Evolutionary conservation across 2,113 vertebrate species (phyloP).

Genomic region (Crotalus helleri): DNA sequence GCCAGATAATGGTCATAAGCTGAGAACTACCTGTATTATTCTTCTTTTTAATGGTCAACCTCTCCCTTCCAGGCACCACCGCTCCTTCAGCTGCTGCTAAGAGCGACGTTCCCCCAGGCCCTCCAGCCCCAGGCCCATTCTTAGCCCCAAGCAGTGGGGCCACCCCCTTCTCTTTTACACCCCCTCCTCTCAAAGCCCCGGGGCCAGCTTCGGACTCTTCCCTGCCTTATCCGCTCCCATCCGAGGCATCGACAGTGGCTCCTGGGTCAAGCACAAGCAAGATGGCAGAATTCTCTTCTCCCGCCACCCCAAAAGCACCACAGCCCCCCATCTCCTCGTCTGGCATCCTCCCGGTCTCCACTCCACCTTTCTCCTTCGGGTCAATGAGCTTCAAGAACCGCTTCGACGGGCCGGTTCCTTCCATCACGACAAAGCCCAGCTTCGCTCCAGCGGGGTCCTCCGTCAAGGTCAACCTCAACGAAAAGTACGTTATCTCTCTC

Average conservation of each 20-base stretch:
- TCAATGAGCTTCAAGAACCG: conserved; percentile 68
- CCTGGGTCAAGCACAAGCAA: conserved; percentile 38
- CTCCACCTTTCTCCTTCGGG: conserved; percentile 62
- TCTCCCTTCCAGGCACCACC: conserved; percentile 52
- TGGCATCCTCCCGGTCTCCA: conserved; percentile 31
- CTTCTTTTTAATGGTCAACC: background rate
- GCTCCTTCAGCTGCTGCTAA: conserved; percentile 61
- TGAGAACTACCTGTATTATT: no score
- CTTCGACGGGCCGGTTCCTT: conserved; percentile 51
- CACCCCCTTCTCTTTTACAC: conserved; percentile 52
- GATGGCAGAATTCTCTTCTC: conserved; percentile 57
- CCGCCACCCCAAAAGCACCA: conserved; percentile 62
- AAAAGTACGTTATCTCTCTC: conserved; percentile 74
- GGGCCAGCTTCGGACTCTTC: conserved; percentile 33
- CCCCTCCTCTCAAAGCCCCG: conserved; percentile 55
- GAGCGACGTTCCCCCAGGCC: conserved; percentile 20
- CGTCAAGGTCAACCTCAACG: conserved; percentile 85
- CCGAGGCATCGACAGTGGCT: conserved; percentile 48
- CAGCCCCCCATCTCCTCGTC: conserved; percentile 10
- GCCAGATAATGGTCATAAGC: no score
- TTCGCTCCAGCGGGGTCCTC: conserved; percentile 63
- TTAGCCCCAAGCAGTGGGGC: conserved; percentile 37
- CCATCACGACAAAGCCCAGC: conserved; percentile 51
- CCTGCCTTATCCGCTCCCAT: conserved; percentile 3
- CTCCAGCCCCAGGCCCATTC: background rate